Evolutionary conservation across 2,113 vertebrate genomes (phyloP), one percentile per base, ranked within the genome.

Genomic region (Neogale vison): DNA sequence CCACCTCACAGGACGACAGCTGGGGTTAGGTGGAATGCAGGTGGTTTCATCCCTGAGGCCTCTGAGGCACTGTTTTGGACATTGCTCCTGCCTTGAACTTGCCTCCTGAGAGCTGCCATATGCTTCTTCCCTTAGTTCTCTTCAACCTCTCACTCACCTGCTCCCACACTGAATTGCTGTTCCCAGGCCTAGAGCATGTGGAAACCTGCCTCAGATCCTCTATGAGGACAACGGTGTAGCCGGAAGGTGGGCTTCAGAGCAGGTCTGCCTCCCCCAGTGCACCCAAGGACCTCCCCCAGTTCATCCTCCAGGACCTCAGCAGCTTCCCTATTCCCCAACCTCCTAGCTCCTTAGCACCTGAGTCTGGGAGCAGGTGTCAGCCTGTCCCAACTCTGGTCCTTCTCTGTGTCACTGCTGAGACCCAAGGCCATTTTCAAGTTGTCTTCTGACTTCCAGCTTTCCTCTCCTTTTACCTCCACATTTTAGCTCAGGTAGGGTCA

Each of bases 231-330:
- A 17, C 1, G 29, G 8, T 67, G 12, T 57, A 36, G 18, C 39
- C 26, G 18, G 2, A 3, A 42, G 23, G 14, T 0, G 1, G 31
- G n/a, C 23, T 12, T 4, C 0, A 1, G 29, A 8, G 9, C 59
- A 76, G 55, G n/a, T 26, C 52, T 23, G 52, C 3, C 50, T 74
- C 50, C 50, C 14, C 2, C 26, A 18, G n/a, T n/a, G 24, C 18
- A 11, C 61, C 26, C 61, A 63, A 14, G 7, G 18, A 21, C 6
- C 57, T 74, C 47, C 50, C 13, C 3, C 31, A 29, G 42, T 39
- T 18, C 17, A 10, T 9, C 21, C 10, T 57, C 20, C 21, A 8
- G 3, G 4, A 13, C 42, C 24, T 59, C 17, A 3, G 31, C n/a
- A 36, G 11, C n/a, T 36, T 42, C 59, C 34, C 42, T 20, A 17